Conservation (phyloP, 2,113 vertebrate species). For the Origma solitaria region DNA sequence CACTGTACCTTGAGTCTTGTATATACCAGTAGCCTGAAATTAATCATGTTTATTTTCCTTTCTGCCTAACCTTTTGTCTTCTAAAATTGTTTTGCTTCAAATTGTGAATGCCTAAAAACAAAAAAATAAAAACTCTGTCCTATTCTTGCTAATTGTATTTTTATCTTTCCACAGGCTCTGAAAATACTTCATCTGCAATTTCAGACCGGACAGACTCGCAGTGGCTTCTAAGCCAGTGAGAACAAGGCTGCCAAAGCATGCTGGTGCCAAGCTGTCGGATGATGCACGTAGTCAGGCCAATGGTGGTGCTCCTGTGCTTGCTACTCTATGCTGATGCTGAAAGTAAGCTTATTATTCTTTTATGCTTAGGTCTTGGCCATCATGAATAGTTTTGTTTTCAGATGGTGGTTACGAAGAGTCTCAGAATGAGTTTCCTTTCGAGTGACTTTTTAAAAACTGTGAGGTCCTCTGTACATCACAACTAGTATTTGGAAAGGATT, state of each 20-base stretch:
- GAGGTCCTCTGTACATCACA: constrained; percentile 22
- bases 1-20: not conserved
- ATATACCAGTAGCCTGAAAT: not conserved
- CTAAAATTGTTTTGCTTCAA: not conserved
- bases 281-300: constrained; percentile 82
- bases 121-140: not conserved
- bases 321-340: constrained; percentile 84
- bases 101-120: not conserved
- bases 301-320: constrained; percentile 84
- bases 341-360: constrained; percentile 79
- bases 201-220: constrained; percentile 78
- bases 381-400: constrained; percentile 55
- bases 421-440: constrained; percentile 50
- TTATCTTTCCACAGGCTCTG: constrained; percentile 82
- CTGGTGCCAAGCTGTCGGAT: constrained; percentile 87
- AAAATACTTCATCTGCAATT: constrained; percentile 86
- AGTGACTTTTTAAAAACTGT: constrained; percentile 40
- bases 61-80: not conserved
- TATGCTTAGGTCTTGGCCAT: not conserved
- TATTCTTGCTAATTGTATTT: constrained; percentile 24
- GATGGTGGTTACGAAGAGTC: constrained; percentile 17
- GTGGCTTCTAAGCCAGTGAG: constrained; percentile 83
- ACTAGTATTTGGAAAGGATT: constrained; percentile 44
- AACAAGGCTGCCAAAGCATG: constrained; percentile 81
- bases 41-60: not conserved